A percentile compares a stretch with the other conserved stretches of the same genome.
Conservation (phyloP, 2,797 vertebrate genomes). For the Acanthurus lineatus region DNA sequence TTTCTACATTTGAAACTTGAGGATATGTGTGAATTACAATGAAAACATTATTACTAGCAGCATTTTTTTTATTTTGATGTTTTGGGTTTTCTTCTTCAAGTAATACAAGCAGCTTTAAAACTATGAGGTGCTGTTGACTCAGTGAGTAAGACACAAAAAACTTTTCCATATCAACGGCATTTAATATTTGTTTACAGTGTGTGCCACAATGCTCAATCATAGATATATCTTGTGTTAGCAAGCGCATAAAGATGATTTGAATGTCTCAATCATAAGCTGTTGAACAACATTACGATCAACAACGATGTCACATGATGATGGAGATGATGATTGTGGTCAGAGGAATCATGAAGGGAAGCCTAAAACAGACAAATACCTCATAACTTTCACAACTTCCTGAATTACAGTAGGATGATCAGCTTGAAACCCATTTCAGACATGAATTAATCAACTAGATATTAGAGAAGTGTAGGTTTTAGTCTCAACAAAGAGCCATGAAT, state of each 20-base stretch:
- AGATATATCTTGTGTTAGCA: slow-evolving; percentile 30
- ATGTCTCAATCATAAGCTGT: slow-evolving; percentile 18
- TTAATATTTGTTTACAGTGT: slow-evolving; percentile 61
- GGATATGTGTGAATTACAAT: too few relatives aligned
- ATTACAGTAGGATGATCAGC: not conserved
- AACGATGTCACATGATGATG: slow-evolving; percentile 1
- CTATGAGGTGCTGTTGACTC: not conserved
- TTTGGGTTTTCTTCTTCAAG: too few relatives aligned
- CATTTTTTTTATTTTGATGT: too few relatives aligned
- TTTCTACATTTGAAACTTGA: too few relatives aligned
- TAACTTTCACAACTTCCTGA: not conserved
- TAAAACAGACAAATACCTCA: slow-evolving; percentile 44
- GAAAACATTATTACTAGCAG: too few relatives aligned
- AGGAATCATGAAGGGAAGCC: slow-evolving; percentile 27
- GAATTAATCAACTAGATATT: not conserved
- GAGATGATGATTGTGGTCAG: slow-evolving; percentile 21
- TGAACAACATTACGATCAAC: slow-evolving; percentile 22
- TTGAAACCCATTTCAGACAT: not conserved
- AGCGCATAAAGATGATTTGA: slow-evolving; percentile 38
- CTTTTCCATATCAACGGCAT: slow-evolving; percentile 32
- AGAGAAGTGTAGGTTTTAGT: slow-evolving; percentile 26
- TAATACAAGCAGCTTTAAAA: too few relatives aligned
- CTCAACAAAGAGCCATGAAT: slow-evolving; percentile 8
- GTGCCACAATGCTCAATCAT: slow-evolving; percentile 34
- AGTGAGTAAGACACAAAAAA: not conserved